Percentiles rank a stretch among this genome's conserved stretches.
Evolutionary conservation across 2,888 invertebrate genomes (phyloP).

Genomic region (Amiota minor): DNA sequence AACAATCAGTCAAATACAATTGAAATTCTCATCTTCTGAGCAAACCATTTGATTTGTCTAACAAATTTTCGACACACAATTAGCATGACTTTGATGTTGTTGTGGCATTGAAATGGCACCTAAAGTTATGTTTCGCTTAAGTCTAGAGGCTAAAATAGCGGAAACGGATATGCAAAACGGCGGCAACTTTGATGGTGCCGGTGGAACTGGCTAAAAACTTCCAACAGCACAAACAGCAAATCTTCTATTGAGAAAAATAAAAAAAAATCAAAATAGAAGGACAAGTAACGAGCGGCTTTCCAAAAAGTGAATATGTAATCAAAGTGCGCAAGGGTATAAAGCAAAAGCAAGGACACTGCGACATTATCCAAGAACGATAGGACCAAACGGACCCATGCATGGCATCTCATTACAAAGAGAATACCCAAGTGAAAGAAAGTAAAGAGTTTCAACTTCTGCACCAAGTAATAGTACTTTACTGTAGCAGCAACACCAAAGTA

Average conservation of each 20-base stretch:
- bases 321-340: slow-evolving; percentile 49
- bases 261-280: slow-evolving; percentile 31
- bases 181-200: slow-evolving; percentile 24
- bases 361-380: too few species aligned
- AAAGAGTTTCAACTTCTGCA: too few species aligned
- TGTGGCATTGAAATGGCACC: background rate
- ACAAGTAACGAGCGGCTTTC: background rate
- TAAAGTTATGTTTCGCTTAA: background rate
- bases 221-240: too few species aligned
- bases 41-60: slow-evolving; percentile 10
- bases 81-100: slow-evolving; percentile 24
- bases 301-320: slow-evolving; percentile 62
- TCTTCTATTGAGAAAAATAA: too few species aligned
- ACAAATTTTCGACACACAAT: slow-evolving; percentile 27
- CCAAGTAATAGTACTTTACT: too few species aligned
- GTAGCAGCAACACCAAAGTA: too few species aligned
- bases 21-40: background rate
- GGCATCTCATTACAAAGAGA: too few species aligned
- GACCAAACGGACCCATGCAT: too few species aligned
- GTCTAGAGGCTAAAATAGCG: background rate
- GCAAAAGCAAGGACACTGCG: background rate
- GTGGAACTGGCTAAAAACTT: too few species aligned
- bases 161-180: slow-evolving; percentile 19
- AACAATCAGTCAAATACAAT: background rate
- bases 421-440: too few species aligned